Base-by-base conservation (phyloP, 53 echinoderm and acorn worm species). In the Stichopus horrens region DNA sequence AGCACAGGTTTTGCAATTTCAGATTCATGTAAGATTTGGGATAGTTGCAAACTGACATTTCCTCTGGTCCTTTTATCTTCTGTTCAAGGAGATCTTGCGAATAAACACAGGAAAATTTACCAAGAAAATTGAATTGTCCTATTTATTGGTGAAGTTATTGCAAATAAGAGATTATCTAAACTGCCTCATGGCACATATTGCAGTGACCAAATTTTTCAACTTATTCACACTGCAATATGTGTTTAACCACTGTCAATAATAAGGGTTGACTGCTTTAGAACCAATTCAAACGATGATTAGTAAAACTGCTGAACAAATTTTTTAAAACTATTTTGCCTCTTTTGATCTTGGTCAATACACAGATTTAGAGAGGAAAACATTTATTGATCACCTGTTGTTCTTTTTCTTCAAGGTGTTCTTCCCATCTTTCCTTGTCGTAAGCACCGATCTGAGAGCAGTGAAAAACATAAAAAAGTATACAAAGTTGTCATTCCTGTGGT, bases 351-450 rank as follows among this genome's bases (percentile, higher is more conserved):
- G 37, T 37, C 37, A 37, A 37, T 67, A n/a, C 68, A 67, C 13
- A 67, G 68, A 67, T 67, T 67, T 83, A 14, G 2, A 53, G 1
- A 71, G 9, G 20, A 9, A 86, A 11, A 14, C 21, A 3, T 8
- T 4, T 11, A 4, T 2, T 51, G 11, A 74, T 94, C 88, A 97
- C 95, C 89, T 94, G 90, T 7, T 91, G 91, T 86, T 97, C 98
- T 53, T 95, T 95, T 65, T 91, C 88, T 85, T 97, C 98, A 59
- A 97, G 90, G 87, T 95, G 92, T 59, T 97, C 94, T 74, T 97
- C 98, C 98, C 98, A 97, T 21, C 94, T 76, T 74, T 97, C 95
- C 90, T 97, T 97, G 83, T 97, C 98, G 86, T 94, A 95, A 7
- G 98, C 95, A 73, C 95, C 97, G 90, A 97, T 97, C 97, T 97